Evolutionary conservation across 2,888 invertebrate species (phyloP).

Genomic region (Cylloceria caligata): DNA sequence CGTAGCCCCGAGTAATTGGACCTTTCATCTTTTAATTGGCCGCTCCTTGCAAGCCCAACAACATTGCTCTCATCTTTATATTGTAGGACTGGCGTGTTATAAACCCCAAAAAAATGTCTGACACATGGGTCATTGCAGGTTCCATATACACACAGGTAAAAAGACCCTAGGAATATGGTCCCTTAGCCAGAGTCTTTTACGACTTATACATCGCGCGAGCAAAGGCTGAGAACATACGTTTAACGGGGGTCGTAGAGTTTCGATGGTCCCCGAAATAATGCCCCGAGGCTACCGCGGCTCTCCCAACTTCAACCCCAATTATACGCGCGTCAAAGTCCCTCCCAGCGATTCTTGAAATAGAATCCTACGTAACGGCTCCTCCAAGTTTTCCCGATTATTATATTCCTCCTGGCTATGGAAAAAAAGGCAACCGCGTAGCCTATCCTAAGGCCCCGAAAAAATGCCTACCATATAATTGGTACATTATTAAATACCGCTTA

Average conservation of each 20-base stretch:
- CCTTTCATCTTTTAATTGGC: constrained; percentile 83
- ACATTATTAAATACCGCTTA: constrained; percentile 84
- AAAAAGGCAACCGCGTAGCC: not conserved
- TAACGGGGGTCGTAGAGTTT: constrained; percentile 69
- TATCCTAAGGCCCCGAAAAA: constrained; percentile 47
- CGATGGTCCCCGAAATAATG: constrained; percentile 64
- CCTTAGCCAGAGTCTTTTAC: constrained; percentile 55
- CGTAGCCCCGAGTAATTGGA: constrained; percentile 35
- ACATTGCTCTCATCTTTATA: constrained; percentile 73
- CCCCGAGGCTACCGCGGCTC: constrained; percentile 66
- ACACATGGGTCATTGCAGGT: constrained; percentile 28
- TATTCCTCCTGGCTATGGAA: constrained; percentile 13
- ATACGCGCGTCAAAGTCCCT: constrained; percentile 75
- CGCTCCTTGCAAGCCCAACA: constrained; percentile 73
- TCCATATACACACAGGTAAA: constrained; percentile 38
- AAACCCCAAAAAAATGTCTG: constrained; percentile 64
- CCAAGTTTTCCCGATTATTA: constrained; percentile 74
- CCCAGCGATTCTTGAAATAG: constrained; percentile 77
- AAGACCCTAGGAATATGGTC: constrained; percentile 56
- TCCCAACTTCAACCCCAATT: constrained; percentile 75
- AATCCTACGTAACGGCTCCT: constrained; percentile 63
- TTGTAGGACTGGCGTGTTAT: constrained; percentile 75
- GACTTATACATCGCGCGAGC: constrained; percentile 61
- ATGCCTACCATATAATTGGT: constrained; percentile 83
- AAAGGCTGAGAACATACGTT: constrained; percentile 72